Conservation (phyloP, 2,797 vertebrate species). For the Huso huso region DNA sequence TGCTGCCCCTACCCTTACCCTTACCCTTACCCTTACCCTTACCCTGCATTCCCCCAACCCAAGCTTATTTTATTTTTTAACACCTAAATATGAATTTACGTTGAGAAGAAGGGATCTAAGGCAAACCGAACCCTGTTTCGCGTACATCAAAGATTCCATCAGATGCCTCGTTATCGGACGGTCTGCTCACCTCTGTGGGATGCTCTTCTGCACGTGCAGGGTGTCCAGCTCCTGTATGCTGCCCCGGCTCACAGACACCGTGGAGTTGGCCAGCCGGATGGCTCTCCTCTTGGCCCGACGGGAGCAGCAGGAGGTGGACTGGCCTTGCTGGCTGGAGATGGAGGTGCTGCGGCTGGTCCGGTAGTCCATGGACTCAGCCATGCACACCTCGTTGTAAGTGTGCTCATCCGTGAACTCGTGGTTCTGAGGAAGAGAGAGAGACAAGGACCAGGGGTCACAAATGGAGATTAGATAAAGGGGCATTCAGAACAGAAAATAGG, state of each 20-base stretch:
- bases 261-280: constrained; percentile 80
- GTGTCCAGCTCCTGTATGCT: constrained; percentile 83
- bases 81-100: too few relatives aligned
- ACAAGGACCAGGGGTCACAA: too few relatives aligned
- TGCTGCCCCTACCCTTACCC: too few relatives aligned
- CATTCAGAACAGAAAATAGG: too few relatives aligned
- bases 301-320: constrained; percentile 72
- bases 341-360: constrained; percentile 82
- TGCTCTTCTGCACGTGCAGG: constrained; percentile 58
- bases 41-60: too few relatives aligned
- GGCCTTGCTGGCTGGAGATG: constrained; percentile 74
- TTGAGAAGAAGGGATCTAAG: too few relatives aligned
- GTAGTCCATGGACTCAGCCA: constrained; percentile 70
- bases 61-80: too few relatives aligned
- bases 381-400: constrained; percentile 69
- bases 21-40: too few relatives aligned
- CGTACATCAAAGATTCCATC: too few relatives aligned
- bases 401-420: constrained; percentile 66
- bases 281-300: constrained; percentile 67
- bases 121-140: too few relatives aligned
- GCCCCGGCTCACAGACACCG: constrained; percentile 74
- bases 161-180: too few relatives aligned
- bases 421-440: constrained; percentile 37
- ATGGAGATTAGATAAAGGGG: too few relatives aligned
- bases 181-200: constrained; percentile 51